Conservation (phyloP, 2,888 invertebrate genomes). For the Lepidochrysops patricia region DNA sequence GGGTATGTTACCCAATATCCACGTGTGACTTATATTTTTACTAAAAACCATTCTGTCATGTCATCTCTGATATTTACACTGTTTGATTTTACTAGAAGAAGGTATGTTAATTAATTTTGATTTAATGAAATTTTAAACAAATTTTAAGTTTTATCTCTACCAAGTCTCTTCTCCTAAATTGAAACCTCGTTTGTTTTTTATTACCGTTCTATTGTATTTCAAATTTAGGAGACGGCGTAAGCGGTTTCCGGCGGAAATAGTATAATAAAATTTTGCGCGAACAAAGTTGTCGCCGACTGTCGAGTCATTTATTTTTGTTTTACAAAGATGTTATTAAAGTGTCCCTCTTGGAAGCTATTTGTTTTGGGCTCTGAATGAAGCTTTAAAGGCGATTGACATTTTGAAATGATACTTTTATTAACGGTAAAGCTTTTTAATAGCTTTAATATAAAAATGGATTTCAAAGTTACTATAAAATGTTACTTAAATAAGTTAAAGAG, state of each 20-base stretch:
- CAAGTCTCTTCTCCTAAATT: too few relatives aligned
- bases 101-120: too few relatives aligned
- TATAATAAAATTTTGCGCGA: not conserved
- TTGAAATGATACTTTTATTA: not conserved
- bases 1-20: too few relatives aligned
- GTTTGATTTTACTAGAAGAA: too few relatives aligned
- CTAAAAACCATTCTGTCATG: too few relatives aligned
- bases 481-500: too few relatives aligned
- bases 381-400: not conserved
- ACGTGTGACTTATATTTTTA: too few relatives aligned
- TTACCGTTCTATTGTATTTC: not conserved
- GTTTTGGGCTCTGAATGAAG: not conserved
- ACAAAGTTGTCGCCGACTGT: not conserved
- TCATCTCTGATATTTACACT: too few relatives aligned
- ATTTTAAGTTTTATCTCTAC: not conserved
- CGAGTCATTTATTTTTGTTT: not conserved
- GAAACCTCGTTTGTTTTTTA: too few relatives aligned
- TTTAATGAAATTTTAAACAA: not conserved
- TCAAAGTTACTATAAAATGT: too few relatives aligned
- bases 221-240: not conserved
- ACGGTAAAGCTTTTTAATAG: not conserved
- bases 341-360: not conserved
- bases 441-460: not conserved
- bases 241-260: not conserved
- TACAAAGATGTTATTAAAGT: not conserved